phyloP scores from a whole-genome alignment of 2,113 vertebrate species.

The Cathartes aura region DNA sequence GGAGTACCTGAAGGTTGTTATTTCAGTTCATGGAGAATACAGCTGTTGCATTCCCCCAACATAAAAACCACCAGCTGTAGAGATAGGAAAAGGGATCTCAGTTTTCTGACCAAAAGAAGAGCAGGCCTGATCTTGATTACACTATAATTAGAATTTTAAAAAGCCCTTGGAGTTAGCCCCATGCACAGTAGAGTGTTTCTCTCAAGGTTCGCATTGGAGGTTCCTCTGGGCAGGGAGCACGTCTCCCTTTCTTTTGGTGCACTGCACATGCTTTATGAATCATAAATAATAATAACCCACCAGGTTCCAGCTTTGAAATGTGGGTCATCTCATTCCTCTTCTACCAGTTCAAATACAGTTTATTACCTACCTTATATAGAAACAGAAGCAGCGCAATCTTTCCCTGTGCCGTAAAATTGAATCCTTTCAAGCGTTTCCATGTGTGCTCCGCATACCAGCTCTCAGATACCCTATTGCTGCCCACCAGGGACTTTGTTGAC shows the following conservation, averaged over 20 bases:
- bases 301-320: slow-evolving; percentile 49
- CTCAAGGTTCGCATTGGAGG: neutral
- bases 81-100: neutral
- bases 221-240: neutral
- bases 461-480: neutral
- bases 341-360: slow-evolving; percentile 39
- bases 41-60: neutral
- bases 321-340: slow-evolving; percentile 44
- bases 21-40: neutral
- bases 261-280: slow-evolving; percentile 34
- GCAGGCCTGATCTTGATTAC: neutral
- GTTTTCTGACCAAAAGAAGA: neutral
- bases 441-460: neutral
- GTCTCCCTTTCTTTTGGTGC: neutral
- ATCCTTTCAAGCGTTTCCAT: neutral
- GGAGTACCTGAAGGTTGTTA: neutral
- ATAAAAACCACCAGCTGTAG: neutral
- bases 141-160: neutral
- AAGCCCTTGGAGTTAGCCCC: neutral
- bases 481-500: slow-evolving; percentile 5
- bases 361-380: slow-evolving; percentile 36
- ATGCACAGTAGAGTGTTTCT: neutral
- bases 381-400: neutral
- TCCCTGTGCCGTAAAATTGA: neutral
- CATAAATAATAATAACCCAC: slow-evolving; percentile 56